Base-by-base conservation (phyloP, 1,140 invertebrate genomes). In the Drosophila lini region DNA sequence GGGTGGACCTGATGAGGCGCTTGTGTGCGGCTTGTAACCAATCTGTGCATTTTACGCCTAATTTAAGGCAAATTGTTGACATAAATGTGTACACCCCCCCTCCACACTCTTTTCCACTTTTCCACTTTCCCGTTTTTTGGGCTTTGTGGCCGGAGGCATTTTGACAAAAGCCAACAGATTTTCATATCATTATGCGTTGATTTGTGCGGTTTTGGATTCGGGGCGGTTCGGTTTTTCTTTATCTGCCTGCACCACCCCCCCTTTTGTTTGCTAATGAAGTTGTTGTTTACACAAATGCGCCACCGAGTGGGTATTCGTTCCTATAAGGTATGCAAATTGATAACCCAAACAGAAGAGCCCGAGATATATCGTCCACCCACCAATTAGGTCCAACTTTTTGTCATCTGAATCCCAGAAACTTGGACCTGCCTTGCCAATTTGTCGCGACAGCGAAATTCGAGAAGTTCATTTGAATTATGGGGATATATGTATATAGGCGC, bases 1-100 rank as follows among this genome's bases (percentile, higher is more conserved):
- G 40, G 59, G 44, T 48, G 63, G 41, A 64, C 16, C 34, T 80
- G 78, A 76, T 79, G 77, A 78, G 60, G 19, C 38, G 48, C 48
- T 79, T 80, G 56, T 78, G 52, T 84, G 56, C 16, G 62, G 63
- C 78, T 44, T 64, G 74, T 48, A 73, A 60, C 62, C 83, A 88
- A 88, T 88, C 83, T 88, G 83, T 82, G 65, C 64, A 88, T 88
- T 88, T 88, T 88, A 88, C 84, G 83, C 83, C 84, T 88, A 88
- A 88, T 88, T 88, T 88, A 83, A 88, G 83, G 86, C 84, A 89
- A 88, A 88, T 88, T 88, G 83, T 86, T 85, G 82, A 81, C 78
- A 81, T 85, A 80, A 76, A 74, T 64, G 44, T 65, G 44, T 58
- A 32, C 6, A 19, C 34, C 11, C 19, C 16, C 13, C 41, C 19